Evolutionary conservation across 2,113 vertebrate species (phyloP), one percentile per base, ranked within the genome.

Genomic region (Ciconia stormi): DNA sequence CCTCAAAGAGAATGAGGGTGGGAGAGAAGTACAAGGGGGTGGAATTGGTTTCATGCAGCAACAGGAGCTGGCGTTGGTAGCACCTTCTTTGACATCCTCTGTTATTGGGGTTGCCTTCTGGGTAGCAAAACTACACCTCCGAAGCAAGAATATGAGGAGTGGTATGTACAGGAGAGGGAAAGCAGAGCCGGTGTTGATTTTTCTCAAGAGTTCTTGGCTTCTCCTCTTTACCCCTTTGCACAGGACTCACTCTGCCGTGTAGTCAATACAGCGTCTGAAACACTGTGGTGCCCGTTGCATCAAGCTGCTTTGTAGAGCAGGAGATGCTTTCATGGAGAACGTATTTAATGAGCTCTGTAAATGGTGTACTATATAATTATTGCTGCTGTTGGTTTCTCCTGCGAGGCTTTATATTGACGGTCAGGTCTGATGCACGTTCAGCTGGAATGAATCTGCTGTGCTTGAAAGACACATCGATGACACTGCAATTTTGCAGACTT

Each of bases 11-110:
- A 22, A 29, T 2, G 44, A 69, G 67, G 82, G 63, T 4, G 85
- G 49, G 82, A 70, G 58, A 53, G 38, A 7, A 7, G 1, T 8
- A 7, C 1, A 1, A 16, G 36, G 8, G 11, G n/a, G 16, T 49
- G 56, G 70, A 13, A 16, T 23, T 13, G 77, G 32, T 38, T 82
- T 58, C 2, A 0, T 25, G n/a, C 44, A 12, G 15, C 34, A 2
- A 3, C n/a, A 7, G 56, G 27, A 61, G n/a, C 1, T 16, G 2
- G 34, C 0, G 0, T 2, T 47, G 18, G 78, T 36, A 67, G 65
- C 93, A 53, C 47, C 52, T 66, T 21, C 78, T 46, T 18, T 9
- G 50, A 8, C 38, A 49, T 16, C 73, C 69, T n/a, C 29, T 21
- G 27, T 6, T 30, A 6, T 34, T 77, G 3, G 38, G 30, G 40